These are phyloP conservation scores for Podargus strigoides DNA, from an alignment of 2,797 vertebrate genomes.

Conservation along the genomic window DNA sequence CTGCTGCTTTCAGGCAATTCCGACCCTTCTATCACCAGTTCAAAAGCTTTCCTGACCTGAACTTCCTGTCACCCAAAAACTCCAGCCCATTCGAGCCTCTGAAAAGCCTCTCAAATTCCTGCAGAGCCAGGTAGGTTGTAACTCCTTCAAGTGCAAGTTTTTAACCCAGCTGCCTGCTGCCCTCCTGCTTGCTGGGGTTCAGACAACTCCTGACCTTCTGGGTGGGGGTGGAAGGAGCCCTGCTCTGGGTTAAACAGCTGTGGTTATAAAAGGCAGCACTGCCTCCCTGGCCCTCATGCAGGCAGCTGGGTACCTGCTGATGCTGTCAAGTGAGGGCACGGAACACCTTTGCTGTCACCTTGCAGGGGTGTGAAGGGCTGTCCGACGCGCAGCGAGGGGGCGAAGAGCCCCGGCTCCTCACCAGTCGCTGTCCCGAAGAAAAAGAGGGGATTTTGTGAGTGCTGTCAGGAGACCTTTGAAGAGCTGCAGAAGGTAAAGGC, in stretches of 20 bases:
- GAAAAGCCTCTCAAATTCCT: constrained; percentile 51
- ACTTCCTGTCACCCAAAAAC: constrained; percentile 70
- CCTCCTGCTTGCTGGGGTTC: background rate
- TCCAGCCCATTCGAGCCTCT: constrained; percentile 82
- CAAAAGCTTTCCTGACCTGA: constrained; percentile 80
- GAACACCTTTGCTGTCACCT: background rate
- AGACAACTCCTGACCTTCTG: background rate
- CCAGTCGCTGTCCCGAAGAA: background rate
- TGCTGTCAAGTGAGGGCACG: background rate
- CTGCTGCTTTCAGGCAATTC: constrained; percentile 78
- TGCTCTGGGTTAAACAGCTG: background rate
- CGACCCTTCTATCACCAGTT: constrained; percentile 83
- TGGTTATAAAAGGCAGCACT: background rate
- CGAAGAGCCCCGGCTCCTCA: background rate
- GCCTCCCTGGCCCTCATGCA: background rate
- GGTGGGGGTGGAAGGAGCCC: background rate
- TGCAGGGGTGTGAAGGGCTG: constrained; percentile 33
- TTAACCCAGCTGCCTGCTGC: background rate
- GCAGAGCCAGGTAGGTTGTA: constrained; percentile 67
- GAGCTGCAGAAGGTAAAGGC: constrained; percentile 76
- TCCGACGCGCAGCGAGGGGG: accelerated
- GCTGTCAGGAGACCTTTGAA: constrained; percentile 80
- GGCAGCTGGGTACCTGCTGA: background rate
- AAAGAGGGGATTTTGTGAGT: constrained; percentile 82
- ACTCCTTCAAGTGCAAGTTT: background rate